Conservation (phyloP, 2,113 vertebrate genomes). For the Plestiodon gilberti region DNA sequence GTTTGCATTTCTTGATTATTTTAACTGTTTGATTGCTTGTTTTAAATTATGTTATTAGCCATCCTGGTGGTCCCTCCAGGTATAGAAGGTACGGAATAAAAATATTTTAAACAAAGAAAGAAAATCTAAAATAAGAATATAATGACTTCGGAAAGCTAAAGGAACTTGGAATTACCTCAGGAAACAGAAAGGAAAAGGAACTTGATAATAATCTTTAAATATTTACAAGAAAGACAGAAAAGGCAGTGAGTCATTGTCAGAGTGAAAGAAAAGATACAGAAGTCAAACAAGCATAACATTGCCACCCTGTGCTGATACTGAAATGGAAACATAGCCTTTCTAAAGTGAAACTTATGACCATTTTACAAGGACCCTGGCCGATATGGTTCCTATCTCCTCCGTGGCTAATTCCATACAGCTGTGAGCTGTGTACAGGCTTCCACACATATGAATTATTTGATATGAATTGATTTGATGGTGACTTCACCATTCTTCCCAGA, state of each 20-base stretch:
- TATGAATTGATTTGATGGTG: too few relatives aligned
- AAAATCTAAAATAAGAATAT: not conserved
- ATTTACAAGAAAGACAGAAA: not conserved
- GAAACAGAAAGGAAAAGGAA: not conserved
- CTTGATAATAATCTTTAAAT: not conserved
- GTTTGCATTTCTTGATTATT: too few relatives aligned
- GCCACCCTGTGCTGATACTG: not conserved
- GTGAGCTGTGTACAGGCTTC: too few relatives aligned
- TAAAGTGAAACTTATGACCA: not conserved
- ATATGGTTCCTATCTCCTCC: too few relatives aligned
- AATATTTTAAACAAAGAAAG: not conserved
- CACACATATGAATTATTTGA: too few relatives aligned
- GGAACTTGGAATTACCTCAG: not conserved
- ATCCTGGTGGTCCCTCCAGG: too few relatives aligned
- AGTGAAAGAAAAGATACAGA: not conserved
- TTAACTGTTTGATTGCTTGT: too few relatives aligned
- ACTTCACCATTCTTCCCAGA: too few relatives aligned
- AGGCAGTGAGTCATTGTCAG: not conserved
- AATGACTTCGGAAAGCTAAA: not conserved
- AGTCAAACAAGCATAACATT: not conserved
- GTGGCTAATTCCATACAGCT: too few relatives aligned
- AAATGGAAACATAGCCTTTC: not conserved
- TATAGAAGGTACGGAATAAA: not conserved
- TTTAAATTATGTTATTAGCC: too few relatives aligned
- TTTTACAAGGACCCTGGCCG: not conserved